Evolutionary conservation across 1,140 invertebrate genomes (phyloP).

Genomic region (Penaeus japonicus): DNA sequence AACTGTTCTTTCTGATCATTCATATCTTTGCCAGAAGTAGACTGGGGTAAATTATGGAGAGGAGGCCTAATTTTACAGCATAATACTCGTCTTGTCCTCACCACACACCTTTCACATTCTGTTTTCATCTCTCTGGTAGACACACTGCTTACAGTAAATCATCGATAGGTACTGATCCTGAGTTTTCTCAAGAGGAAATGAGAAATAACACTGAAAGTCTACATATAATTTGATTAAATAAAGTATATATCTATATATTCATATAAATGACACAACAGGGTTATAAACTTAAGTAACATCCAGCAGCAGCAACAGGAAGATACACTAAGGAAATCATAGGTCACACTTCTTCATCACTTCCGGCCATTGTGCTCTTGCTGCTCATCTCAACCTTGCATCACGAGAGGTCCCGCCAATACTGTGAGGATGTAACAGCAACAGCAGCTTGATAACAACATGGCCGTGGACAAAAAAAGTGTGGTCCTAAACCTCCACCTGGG

Average conservation of each 20-base stretch:
- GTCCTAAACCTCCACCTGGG: no score
- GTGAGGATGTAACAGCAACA: no score
- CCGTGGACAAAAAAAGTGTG: no score
- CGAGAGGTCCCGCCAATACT: no score
- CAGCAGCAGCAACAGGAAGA: conserved; percentile 18
- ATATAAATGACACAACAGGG: conserved; percentile 40
- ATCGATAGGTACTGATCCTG: conserved; percentile 41
- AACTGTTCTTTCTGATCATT: no score
- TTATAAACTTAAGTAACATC: conserved; percentile 19
- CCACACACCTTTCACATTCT: background rate
- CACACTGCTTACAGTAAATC: background rate
- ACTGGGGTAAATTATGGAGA: no score
- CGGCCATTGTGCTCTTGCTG: no score
- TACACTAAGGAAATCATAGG: background rate
- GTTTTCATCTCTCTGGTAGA: background rate
- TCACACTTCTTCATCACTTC: background rate
- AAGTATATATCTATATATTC: conserved; percentile 8
- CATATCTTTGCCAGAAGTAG: no score
- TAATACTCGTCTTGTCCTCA: background rate
- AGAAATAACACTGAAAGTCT: conserved; percentile 20
- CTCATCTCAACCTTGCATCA: no score
- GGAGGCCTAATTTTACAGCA: no score
- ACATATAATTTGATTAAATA: conserved; percentile 23
- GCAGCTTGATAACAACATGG: no score
- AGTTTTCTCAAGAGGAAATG: conserved; percentile 37